phyloP scores from a whole-genome alignment of 2,888 invertebrate species.

The Drosophila percnosoma region DNA sequence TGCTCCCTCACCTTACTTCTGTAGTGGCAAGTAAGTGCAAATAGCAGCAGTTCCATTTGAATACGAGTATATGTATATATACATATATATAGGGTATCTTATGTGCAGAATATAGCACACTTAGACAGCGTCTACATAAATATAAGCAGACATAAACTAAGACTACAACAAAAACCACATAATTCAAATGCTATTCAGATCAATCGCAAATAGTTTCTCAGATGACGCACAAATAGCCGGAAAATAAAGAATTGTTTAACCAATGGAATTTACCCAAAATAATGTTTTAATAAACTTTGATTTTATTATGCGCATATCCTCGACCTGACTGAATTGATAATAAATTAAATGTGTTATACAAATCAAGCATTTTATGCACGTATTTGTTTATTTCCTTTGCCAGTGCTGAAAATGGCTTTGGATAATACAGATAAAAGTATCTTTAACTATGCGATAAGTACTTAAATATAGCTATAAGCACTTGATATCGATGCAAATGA shows the following conservation, averaged over 20 bases:
- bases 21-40: neutral
- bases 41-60: neutral
- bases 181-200: neutral
- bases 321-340: neutral
- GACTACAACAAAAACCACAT: neutral
- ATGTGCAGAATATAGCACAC: neutral
- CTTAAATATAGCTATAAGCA: constrained; percentile 9
- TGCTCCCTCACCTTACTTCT: neutral
- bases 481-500: constrained; percentile 10
- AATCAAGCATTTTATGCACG: constrained; percentile 2
- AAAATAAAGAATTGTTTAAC: neutral
- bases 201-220: neutral
- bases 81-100: neutral
- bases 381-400: neutral
- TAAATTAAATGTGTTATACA: constrained; percentile 2
- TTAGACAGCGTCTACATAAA: neutral
- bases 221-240: neutral
- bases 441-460: neutral
- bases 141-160: neutral
- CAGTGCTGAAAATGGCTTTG: neutral
- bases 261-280: neutral
- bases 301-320: constrained; percentile 3
- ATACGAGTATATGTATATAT: neutral
- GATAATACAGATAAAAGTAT: neutral
- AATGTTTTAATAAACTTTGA: neutral